Evolutionary conservation across 2,113 vertebrate species (phyloP), one percentile per base, ranked within the genome.

Genomic region (Brachyhypopomus gauderio): DNA sequence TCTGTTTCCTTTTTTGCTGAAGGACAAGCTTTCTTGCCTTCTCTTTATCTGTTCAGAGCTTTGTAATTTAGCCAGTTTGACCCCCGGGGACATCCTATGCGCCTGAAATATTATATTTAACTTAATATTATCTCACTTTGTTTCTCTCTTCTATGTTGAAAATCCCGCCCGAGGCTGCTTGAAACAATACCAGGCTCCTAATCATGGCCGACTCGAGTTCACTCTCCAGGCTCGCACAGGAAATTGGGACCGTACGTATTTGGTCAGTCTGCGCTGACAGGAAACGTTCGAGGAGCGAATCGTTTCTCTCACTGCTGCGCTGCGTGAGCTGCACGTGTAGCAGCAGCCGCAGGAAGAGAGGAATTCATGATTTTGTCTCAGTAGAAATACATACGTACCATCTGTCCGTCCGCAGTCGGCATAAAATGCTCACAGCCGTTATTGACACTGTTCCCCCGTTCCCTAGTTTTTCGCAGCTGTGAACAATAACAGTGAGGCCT

Each of bases 331-430:
- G 25, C 23, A 38, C 27, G 72, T 27, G 23, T 75, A 59, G 23
- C 34, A 71, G 55, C 64, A 71, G 52, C 52, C 66, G 64, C 27
- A 48, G 22, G 63, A 30, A 75, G 17, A 48, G 56, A 25, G n/a
- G 9, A 45, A 19, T 55, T 70, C 56, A 20, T 34, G 36, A 23
- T 25, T 52, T 45, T 55, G 30, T 5, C n/a, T 45, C 67, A 23
- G 55, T 62, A 41, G 17, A 78, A 67, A 76, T 77, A 72, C 27
- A 60, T 45, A 82, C 72, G 77, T 77, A 55, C 72, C 72, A 71
- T 59, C 82, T 79, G 77, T 79, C 82, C 25, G 20, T 72, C 45
- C 64, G 38, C n/a, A 71, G 12, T 30, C 72, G 38, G 22, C 56
- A 71, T 79, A 74, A 81, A 41, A 81, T n/a, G 11, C 60, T 70